phyloP scores from a whole-genome alignment of 2,888 invertebrate genomes.

The Hypena proboscidalis region DNA sequence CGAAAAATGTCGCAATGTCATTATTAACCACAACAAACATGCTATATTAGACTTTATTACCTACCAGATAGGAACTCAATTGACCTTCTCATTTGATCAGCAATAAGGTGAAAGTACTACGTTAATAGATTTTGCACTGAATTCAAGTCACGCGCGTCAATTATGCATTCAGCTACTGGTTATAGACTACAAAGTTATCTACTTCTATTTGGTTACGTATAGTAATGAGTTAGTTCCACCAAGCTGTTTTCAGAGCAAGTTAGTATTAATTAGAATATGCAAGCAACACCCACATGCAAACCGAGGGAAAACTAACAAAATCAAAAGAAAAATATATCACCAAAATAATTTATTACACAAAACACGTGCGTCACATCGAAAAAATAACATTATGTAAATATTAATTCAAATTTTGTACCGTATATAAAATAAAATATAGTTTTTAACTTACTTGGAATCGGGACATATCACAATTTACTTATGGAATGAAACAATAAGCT shows the following conservation, averaged over 20 bases:
- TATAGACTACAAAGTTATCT: neutral
- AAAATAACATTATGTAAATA: constrained; percentile 39
- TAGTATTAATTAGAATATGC: constrained; percentile 31
- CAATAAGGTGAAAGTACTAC: constrained; percentile 12
- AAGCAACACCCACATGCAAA: constrained; percentile 51
- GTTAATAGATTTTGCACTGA: constrained; percentile 12
- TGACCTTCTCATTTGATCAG: neutral
- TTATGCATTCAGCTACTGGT: no score
- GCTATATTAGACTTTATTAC: constrained; percentile 10
- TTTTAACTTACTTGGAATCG: constrained; percentile 42
- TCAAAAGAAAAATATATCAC: constrained; percentile 58
- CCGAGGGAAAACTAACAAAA: constrained; percentile 40
- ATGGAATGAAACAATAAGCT: constrained; percentile 10
- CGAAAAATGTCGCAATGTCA: constrained; percentile 18
- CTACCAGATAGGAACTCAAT: neutral
- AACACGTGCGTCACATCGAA: constrained; percentile 35
- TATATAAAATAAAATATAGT: constrained; percentile 19
- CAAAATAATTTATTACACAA: constrained; percentile 54
- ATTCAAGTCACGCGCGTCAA: constrained; percentile 1
- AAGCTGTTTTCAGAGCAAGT: constrained; percentile 10
- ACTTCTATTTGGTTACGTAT: constrained; percentile 2
- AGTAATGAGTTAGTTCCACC: neutral
- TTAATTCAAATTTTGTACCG: constrained; percentile 37
- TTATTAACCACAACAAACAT: constrained; percentile 12
- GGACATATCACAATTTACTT: constrained; percentile 19